These are phyloP conservation scores for Oryzias dopingdopingensis DNA, from an alignment of 2,797 vertebrate species.

Conservation along the genomic window DNA sequence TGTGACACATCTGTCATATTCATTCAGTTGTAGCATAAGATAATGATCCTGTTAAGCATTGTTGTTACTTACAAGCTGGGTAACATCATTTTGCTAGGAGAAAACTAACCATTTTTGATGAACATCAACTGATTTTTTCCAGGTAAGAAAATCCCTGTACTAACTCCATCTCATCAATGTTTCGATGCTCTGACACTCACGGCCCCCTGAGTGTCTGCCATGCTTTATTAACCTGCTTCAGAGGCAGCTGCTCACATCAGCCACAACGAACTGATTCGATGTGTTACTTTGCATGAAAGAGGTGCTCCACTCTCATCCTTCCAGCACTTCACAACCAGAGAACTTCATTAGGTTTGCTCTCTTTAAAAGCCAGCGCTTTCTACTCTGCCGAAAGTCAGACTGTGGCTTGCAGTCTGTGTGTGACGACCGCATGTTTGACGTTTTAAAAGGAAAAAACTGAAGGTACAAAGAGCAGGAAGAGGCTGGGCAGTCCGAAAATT, in stretches of 20 bases:
- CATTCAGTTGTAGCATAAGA: no score
- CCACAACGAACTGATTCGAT: conserved; percentile 18
- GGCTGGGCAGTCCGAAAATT: conserved; percentile 40
- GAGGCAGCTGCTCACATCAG: conserved; percentile 6
- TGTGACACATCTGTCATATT: no score
- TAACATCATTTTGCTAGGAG: conserved; percentile 11
- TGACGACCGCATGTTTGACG: conserved; percentile 44
- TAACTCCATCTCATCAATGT: conserved; percentile 13
- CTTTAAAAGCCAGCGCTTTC: conserved; percentile 45
- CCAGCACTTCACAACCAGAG: conserved; percentile 6
- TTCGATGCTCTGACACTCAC: neutral
- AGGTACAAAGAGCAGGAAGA: conserved; percentile 37
- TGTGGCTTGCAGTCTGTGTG: conserved; percentile 47
- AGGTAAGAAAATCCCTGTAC: conserved; percentile 30
- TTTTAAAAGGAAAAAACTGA: conserved; percentile 49
- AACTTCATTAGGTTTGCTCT: conserved; percentile 43
- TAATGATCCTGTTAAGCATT: no score
- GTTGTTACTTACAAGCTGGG: no score
- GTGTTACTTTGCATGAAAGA: conserved; percentile 25
- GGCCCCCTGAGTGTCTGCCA: conserved; percentile 12
- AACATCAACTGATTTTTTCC: conserved; percentile 30
- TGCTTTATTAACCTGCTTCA: conserved; percentile 33
- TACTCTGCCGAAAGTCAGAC: conserved; percentile 47
- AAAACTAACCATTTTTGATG: conserved; percentile 15
- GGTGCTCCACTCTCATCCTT: conserved; percentile 18